A percentile compares a stretch with the other conserved stretches of the same genome.
Evolutionary conservation across 2,888 invertebrate genomes (phyloP).

Genomic region (Drosophila antonietae): DNA sequence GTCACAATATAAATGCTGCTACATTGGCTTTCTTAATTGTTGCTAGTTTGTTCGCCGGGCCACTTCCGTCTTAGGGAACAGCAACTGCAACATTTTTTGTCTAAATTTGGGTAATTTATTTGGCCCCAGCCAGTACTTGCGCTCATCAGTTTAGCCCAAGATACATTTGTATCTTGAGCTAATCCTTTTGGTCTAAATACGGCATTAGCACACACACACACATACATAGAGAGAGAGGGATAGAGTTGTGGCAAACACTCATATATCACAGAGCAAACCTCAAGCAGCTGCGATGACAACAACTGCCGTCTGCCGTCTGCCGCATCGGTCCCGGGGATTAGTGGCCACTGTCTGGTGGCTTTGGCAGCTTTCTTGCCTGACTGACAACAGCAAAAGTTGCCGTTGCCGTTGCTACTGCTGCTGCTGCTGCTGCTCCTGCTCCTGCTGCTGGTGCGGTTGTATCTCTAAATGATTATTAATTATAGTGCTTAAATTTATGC

Average conservation of each 20-base stretch:
- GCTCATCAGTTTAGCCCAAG: slow-evolving; percentile 49
- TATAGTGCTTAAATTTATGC: slow-evolving; percentile 67
- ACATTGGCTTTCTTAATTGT: slow-evolving; percentile 65
- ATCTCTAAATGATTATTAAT: slow-evolving; percentile 75
- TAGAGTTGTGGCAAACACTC: slow-evolving; percentile 54
- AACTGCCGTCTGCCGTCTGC: slow-evolving; percentile 8
- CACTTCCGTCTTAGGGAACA: slow-evolving; percentile 53
- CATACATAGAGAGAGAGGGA: background rate
- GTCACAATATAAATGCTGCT: slow-evolving; percentile 25
- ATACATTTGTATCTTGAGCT: slow-evolving; percentile 70
- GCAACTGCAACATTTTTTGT: slow-evolving; percentile 38
- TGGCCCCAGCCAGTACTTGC: slow-evolving; percentile 24
- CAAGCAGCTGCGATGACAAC: slow-evolving; percentile 67
- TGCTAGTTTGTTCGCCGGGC: slow-evolving; percentile 60
- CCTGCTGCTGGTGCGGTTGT: slow-evolving; percentile 35
- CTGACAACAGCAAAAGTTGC: slow-evolving; percentile 62
- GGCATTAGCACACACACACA: slow-evolving; percentile 45
- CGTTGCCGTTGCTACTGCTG: background rate
- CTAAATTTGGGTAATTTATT: slow-evolving; percentile 68
- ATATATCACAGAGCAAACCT: slow-evolving; percentile 66
- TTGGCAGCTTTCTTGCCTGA: slow-evolving; percentile 47
- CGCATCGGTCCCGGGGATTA: slow-evolving; percentile 56
- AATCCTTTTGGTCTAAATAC: slow-evolving; percentile 73
- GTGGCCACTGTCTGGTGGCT: slow-evolving; percentile 53
- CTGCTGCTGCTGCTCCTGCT: background rate